A percentile compares a stretch with the other conserved stretches of the same genome.
These are phyloP conservation scores for Campaea margaritaria DNA, from an alignment of 2,888 invertebrate species.

Conservation along the genomic window DNA sequence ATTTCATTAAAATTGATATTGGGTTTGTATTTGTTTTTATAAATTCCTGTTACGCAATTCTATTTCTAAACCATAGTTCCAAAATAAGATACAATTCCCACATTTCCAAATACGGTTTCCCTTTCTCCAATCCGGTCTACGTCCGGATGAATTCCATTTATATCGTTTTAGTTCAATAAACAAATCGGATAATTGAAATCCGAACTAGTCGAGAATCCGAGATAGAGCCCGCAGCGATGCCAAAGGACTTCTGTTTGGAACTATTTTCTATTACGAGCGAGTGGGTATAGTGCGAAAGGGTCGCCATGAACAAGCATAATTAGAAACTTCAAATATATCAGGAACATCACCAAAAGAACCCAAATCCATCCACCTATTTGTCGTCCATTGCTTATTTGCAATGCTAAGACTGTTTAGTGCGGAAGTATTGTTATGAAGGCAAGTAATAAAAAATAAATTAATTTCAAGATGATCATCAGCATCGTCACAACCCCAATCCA, in stretches of 20 bases:
- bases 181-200: conserved; percentile 66
- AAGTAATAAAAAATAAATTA: too few relatives aligned
- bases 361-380: too few relatives aligned
- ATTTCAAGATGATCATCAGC: too few relatives aligned
- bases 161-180: conserved; percentile 45
- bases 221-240: conserved; percentile 56
- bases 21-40: too few relatives aligned
- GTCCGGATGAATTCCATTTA: conserved; percentile 20
- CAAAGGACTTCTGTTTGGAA: conserved; percentile 60
- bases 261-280: conserved; percentile 60
- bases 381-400: too few relatives aligned
- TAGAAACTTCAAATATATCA: background rate
- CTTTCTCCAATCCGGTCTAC: conserved; percentile 8
- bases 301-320: conserved; percentile 15
- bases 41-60: too few relatives aligned
- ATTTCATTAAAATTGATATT: too few relatives aligned
- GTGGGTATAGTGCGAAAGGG: conserved; percentile 41
- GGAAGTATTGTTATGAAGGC: too few relatives aligned
- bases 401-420: too few relatives aligned
- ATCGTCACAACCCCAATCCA: too few relatives aligned
- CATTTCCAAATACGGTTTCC: background rate
- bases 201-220: conserved; percentile 53
- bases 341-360: background rate
- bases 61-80: background rate
- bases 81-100: background rate